Base-by-base conservation (phyloP, 2,113 vertebrate genomes). In the Atrichornis clamosus region DNA sequence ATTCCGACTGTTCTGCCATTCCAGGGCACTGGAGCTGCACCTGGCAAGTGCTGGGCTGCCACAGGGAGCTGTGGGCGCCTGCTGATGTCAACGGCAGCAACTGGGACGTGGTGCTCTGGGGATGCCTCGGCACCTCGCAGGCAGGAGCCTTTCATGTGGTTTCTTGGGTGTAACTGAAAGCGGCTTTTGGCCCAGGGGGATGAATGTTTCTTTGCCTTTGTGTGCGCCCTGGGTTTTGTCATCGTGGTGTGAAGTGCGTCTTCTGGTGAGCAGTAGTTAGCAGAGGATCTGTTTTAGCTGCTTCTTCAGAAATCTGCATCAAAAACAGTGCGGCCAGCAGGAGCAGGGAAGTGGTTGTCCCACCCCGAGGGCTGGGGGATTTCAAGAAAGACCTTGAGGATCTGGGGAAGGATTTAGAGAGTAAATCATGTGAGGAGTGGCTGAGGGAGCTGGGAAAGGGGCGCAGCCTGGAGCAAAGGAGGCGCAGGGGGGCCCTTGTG, bases 61-160 rank as follows among this genome's bases (percentile, higher is more conserved):
- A 21, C 2, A 1, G 58, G 89, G 44, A 79, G 77, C 87, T 1
- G 2, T 14, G 76, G 59, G 59, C 0, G 14, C 69, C 77, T 72
- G 77, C 80, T 95, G 93, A 91, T 93, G 81, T 87, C 91, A 89
- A 6, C 1, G 4, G 79, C 83, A 67, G 84, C 80, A 22, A 82
- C 76, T 35, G 53, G 49, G 62, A 46, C 10, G 22, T 1, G 0
- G 28, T 13, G 73, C 69, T 87, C 62, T n/a, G 42, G 80, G 82
- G 50, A 59, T 44, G 79, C 75, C 76, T 94, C 86, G 93, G 95
- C 96, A 90, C 92, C 62, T 50, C 3, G 1, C 37, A 81, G 14
- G 18, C 85, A 58, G 42, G 21, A 92, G 56, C 41, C 88, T 96
- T 96, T 97, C 63, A 90, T 95, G 95, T 97, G 93, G 96, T 72